Evolutionary conservation across 2,797 vertebrate genomes (phyloP).

Genomic region (Anguilla anguilla): DNA sequence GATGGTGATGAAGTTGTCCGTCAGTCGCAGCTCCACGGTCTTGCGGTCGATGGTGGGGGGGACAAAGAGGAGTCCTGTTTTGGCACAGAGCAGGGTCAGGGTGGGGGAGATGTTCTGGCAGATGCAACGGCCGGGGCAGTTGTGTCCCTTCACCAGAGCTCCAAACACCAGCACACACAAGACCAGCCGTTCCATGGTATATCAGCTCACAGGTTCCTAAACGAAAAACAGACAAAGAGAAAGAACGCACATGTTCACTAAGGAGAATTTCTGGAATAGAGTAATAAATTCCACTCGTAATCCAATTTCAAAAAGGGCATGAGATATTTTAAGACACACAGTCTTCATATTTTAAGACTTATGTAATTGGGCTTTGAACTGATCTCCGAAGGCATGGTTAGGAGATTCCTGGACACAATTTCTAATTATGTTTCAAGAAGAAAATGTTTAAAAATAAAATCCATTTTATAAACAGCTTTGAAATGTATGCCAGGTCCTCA

Average conservation of each 20-base stretch:
- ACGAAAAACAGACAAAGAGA: constrained; percentile 46
- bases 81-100: constrained; percentile 90
- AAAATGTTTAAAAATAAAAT: background rate
- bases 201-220: constrained; percentile 68
- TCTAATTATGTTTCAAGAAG: background rate
- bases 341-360: background rate
- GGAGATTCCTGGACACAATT: background rate
- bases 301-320: background rate
- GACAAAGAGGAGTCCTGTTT: constrained; percentile 91
- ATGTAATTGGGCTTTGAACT: background rate
- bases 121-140: constrained; percentile 91
- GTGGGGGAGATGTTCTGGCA: constrained; percentile 93
- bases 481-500: background rate
- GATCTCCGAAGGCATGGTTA: background rate
- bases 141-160: constrained; percentile 76
- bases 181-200: constrained; percentile 80
- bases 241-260: constrained; percentile 26
- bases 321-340: background rate
- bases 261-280: constrained; percentile 41
- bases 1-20: constrained; percentile 94
- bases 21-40: constrained; percentile 91
- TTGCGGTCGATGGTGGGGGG: constrained; percentile 89
- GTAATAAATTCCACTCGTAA: constrained; percentile 2
- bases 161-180: constrained; percentile 81
- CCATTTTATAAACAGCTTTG: background rate